Evolutionary conservation across 2,888 invertebrate genomes (phyloP).

Genomic region (Harpalus rufipes): DNA sequence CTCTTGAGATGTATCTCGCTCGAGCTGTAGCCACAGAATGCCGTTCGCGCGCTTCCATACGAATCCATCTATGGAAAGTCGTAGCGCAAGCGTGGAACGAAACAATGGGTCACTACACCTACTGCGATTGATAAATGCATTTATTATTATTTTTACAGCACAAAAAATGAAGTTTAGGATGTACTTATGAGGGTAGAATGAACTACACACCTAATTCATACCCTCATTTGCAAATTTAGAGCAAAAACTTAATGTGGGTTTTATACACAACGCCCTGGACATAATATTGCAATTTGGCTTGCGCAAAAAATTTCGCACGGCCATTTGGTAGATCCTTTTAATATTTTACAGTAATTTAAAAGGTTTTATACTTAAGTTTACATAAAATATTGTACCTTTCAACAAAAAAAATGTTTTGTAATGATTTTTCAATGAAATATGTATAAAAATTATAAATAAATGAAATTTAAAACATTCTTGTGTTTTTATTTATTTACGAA

Average conservation of each 20-base stretch:
- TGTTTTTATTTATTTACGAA: too few relatives aligned
- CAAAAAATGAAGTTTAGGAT: conserved; percentile 12
- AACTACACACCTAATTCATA: conserved; percentile 13
- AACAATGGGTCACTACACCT: conserved; percentile 60
- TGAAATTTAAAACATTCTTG: too few relatives aligned
- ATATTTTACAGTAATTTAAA: background rate
- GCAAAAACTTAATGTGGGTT: background rate
- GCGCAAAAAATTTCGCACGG: conserved; percentile 6
- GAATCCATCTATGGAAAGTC: conserved; percentile 56
- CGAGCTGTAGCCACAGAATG: background rate
- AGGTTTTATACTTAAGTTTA: background rate
- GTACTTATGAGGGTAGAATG: conserved; percentile 1
- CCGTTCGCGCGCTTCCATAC: conserved; percentile 2
- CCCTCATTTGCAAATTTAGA: background rate
- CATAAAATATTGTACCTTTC: background rate
- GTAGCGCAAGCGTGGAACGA: conserved; percentile 32
- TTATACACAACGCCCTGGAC: background rate
- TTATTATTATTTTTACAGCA: conserved; percentile 50
- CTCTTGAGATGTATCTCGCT: background rate
- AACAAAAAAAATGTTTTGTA: background rate
- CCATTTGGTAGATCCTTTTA: background rate
- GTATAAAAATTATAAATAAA: background rate
- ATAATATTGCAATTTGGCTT: conserved; percentile 9
- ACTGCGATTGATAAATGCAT: conserved; percentile 53
- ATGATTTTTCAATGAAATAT: background rate